phyloP scores from a whole-genome alignment of 2,113 vertebrate genomes.

The Scomber japonicus region DNA sequence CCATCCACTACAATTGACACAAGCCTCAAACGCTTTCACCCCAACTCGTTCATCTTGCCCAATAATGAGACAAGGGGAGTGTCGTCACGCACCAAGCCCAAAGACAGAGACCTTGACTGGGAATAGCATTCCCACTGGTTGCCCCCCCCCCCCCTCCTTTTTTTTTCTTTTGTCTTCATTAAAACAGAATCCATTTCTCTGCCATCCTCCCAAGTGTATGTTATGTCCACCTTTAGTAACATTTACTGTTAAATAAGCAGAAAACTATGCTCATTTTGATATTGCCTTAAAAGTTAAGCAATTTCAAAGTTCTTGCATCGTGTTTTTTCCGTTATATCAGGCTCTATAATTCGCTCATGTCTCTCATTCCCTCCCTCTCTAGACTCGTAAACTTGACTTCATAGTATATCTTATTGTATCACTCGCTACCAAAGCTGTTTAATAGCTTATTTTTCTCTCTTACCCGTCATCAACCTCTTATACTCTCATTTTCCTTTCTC shows the following conservation, averaged over 20 bases:
- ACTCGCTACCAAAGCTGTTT: neutral
- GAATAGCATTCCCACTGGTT: slow-evolving; percentile 2
- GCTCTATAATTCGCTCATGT: no score
- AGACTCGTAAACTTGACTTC: neutral
- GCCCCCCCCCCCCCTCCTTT: no score
- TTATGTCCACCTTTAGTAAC: no score
- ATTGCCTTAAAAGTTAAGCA: no score
- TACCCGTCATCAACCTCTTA: neutral
- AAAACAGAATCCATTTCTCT: slow-evolving; percentile 1
- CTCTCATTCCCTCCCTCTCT: no score
- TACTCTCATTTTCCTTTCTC: neutral
- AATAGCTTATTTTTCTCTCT: slow-evolving; percentile 2
- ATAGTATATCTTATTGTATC: neutral
- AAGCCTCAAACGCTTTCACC: slow-evolving; percentile 20
- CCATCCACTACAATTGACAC: slow-evolving; percentile 7
- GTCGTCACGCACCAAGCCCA: slow-evolving; percentile 16
- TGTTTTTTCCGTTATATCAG: no score
- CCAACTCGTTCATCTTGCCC: slow-evolving; percentile 37
- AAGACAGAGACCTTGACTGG: slow-evolving; percentile 34
- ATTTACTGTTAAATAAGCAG: no score
- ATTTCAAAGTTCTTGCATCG: no score
- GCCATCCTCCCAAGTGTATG: no score
- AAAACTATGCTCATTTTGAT: no score
- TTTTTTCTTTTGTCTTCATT: slow-evolving; percentile 4
- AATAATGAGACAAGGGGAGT: slow-evolving; percentile 41